A percentile compares a stretch with the other conserved stretches of the same genome.
phyloP scores from a whole-genome alignment of 2,113 vertebrate genomes.

The Alligator sinensis region DNA sequence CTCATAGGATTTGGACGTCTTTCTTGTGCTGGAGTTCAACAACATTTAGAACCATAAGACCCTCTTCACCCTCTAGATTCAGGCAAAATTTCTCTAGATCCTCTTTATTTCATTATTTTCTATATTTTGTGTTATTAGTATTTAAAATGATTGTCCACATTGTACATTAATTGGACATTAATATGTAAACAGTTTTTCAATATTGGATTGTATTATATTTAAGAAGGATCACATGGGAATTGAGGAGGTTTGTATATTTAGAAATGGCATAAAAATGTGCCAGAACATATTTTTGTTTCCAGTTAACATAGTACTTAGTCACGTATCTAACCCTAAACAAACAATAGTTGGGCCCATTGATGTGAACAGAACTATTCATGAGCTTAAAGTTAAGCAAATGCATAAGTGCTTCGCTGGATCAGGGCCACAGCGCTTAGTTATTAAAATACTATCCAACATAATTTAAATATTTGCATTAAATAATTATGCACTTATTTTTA shows the following conservation, averaged over 20 bases:
- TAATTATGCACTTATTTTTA: not conserved
- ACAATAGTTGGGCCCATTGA: not conserved
- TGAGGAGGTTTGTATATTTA: not conserved
- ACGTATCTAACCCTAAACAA: not conserved
- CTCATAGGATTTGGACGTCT: not conserved
- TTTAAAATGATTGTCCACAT: not conserved
- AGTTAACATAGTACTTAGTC: not conserved
- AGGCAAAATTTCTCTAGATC: not conserved
- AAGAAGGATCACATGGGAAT: not conserved
- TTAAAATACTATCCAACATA: not conserved
- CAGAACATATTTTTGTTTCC: not conserved
- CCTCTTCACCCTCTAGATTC: not conserved
- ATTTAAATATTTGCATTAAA: not conserved
- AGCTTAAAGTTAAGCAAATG: not conserved
- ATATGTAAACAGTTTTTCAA: not conserved
- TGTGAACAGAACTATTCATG: not conserved
- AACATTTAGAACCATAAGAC: not conserved
- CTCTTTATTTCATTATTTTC: not conserved
- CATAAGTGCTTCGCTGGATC: not conserved
- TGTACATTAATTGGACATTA: not conserved
- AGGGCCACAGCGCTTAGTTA: not conserved
- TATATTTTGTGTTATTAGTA: not conserved
- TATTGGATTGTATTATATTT: not conserved
- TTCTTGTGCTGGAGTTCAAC: not conserved
- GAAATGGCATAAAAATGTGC: not conserved